Evolutionary conservation across 2,797 vertebrate species (phyloP).

Genomic region (Anas capensis): DNA sequence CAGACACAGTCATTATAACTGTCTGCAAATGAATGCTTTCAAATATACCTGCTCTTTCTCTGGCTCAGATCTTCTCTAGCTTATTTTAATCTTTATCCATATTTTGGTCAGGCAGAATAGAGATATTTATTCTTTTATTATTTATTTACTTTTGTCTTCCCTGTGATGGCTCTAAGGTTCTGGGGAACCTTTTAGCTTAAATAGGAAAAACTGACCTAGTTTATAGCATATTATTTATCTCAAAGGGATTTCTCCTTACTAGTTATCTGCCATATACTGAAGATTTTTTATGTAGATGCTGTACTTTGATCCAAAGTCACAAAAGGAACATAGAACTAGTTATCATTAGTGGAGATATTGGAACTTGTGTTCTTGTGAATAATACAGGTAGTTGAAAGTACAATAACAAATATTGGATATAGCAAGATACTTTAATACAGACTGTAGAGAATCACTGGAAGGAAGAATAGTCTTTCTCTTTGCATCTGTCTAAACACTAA

Average conservation of each 20-base stretch:
- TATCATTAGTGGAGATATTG: neutral
- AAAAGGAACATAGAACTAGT: neutral
- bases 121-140: constrained; percentile 16
- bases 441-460: neutral
- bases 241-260: neutral
- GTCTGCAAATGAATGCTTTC: constrained; percentile 62
- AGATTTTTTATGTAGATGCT: neutral
- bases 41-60: constrained; percentile 39
- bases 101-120: constrained; percentile 48
- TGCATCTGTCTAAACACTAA: neutral
- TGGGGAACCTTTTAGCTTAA: constrained; percentile 1
- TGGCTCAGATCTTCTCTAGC: constrained; percentile 12
- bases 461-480: neutral
- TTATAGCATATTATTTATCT: constrained; percentile 48
- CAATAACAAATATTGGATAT: neutral
- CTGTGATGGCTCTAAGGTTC: constrained; percentile 5
- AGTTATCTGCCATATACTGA: neutral
- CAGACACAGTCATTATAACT: constrained; percentile 48
- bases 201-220: constrained; percentile 53
- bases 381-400: neutral
- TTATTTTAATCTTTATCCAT: constrained; percentile 54
- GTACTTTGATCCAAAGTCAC: constrained; percentile 29
- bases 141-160: too few species aligned
- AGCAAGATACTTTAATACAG: neutral
- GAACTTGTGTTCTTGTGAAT: constrained; percentile 27